Evolutionary conservation across 23 tunicate genomes (phyloP), one percentile per base, ranked within the genome.

Genomic region (Ciona savignyi): DNA sequence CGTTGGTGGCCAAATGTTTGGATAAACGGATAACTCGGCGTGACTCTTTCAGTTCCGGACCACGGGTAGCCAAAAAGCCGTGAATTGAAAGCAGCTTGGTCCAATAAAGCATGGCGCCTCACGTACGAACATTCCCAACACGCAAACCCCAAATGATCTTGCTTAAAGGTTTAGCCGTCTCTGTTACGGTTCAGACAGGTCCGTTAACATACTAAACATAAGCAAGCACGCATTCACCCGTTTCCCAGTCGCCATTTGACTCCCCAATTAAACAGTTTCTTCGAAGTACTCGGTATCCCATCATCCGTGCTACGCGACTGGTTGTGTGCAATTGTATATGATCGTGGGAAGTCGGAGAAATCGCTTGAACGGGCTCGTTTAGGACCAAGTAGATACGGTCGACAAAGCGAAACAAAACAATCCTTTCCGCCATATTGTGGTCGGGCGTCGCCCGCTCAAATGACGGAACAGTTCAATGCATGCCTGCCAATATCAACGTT

Each of bases 1-100:
- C 56, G 56, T 42, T 42, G 56, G 56, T 42, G 56, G 56, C 56
- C 56, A 42, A 42, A 42, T 42, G 56, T 42, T 42, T 42, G 56
- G 56, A 69, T 30, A 69, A 30, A 69, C 70, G 70, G 32, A 27
- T 66, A 27, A 66, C 70, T 66, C 6, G 70, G 70, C 73, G 73
- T 69, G 51, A 69, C 73, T 6, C 6, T 29, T 30, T 66, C 31
- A 6, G 51, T 69, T 3, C 24, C 73, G 73, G 73, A 35, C 73
- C 73, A 69, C 51, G 26, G 51, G 34, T 22, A 30, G 22, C 25
- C 51, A 35, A 31, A 4, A 34, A 69, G 49, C 73, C 73, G 73
- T 69, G 34, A 69, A 69, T 29, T 35, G 49, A n/a, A 6, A n/a
- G 73, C 73, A n/a, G 34, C 49, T 30, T 69, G 73, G 4, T 51